phyloP scores from a whole-genome alignment of 1,140 invertebrate species.

The Brachionus rotundiformis region DNA sequence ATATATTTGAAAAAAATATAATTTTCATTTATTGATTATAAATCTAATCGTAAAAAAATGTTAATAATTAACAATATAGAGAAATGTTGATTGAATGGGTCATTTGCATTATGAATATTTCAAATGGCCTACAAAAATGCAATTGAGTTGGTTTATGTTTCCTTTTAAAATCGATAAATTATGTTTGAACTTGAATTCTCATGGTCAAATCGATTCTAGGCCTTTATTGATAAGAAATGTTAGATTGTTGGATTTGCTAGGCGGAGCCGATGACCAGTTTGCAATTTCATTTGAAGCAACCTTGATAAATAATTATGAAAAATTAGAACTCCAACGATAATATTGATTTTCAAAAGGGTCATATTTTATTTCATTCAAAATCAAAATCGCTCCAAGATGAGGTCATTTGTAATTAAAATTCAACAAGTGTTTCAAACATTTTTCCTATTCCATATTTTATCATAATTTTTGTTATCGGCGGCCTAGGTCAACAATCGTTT shows the following conservation, averaged over 20 bases:
- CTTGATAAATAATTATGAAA: constrained; percentile 51
- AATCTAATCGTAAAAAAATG: constrained; percentile 43
- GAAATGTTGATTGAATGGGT: constrained; percentile 23
- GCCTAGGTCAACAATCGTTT: constrained; percentile 26
- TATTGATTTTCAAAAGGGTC: constrained; percentile 50
- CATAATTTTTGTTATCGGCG: constrained; percentile 28
- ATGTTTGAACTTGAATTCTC: constrained; percentile 40
- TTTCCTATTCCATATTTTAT: constrained; percentile 23
- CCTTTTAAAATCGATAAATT: constrained; percentile 41
- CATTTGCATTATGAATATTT: constrained; percentile 44
- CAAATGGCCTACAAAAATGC: constrained; percentile 34
- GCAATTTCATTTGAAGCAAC: constrained; percentile 35
- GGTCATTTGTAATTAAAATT: constrained; percentile 47
- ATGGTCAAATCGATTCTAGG: constrained; percentile 30
- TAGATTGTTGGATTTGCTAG: not conserved
- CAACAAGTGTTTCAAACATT: constrained; percentile 38
- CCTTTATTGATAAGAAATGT: constrained; percentile 6
- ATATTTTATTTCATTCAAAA: constrained; percentile 8
- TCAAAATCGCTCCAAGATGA: not conserved
- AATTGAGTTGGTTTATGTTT: constrained; percentile 2
- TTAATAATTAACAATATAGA: constrained; percentile 44
- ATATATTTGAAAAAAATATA: constrained; percentile 16
- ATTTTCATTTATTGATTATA: constrained; percentile 33
- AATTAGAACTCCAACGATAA: constrained; percentile 44
- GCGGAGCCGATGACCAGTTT: not conserved